Base-by-base conservation (phyloP, 2,113 vertebrate species). In the human region DNA sequence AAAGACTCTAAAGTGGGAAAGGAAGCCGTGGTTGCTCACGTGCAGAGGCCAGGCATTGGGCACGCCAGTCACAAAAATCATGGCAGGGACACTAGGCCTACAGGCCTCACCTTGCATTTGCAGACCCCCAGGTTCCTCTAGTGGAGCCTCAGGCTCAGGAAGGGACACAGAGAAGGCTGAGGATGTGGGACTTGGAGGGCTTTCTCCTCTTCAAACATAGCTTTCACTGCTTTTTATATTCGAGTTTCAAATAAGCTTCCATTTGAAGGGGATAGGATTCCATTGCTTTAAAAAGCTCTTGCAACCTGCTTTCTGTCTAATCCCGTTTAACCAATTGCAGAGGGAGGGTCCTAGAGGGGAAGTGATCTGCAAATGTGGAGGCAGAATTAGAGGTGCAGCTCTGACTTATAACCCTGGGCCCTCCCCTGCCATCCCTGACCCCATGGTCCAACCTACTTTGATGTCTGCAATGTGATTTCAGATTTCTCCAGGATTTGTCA, bases 361-460 rank as follows among this genome's bases (percentile, higher is more conserved):
- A 88, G 14, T 0, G 0, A 38, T 7, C 7, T 2, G 16, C n/a
- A 40, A 1, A 14, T 1, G 0, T 11, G 1, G 3, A 59, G 55
- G 85, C 59, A 70, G 20, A 48, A 59, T 6, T 27, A 17, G 14
- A 48, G 10, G 38, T 68, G 27, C 23, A 22, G 9, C 17, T n/a
- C 20, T 16, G 40, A 52, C 30, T 38, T 2, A 1, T 1, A 18
- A 38, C 12, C 40, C 32, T 10, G 8, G 20, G 30, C 50, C 40
- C 38, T 57, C 61, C 40, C 38, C 55, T 2, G 5, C 35, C 38
- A 40, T n/a, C n/a, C 55, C 48, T 9, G 18, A 30, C 48, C 9
- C 72, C 16, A 66, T 27, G 5, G 38, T 1, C 6, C 8, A 52
- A 25, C 14, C 11, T 3, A 14, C 59, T 25, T 66, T 23, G 23